Conservation (phyloP, 2,113 vertebrate genomes). For the Triplophysa rosa region DNA sequence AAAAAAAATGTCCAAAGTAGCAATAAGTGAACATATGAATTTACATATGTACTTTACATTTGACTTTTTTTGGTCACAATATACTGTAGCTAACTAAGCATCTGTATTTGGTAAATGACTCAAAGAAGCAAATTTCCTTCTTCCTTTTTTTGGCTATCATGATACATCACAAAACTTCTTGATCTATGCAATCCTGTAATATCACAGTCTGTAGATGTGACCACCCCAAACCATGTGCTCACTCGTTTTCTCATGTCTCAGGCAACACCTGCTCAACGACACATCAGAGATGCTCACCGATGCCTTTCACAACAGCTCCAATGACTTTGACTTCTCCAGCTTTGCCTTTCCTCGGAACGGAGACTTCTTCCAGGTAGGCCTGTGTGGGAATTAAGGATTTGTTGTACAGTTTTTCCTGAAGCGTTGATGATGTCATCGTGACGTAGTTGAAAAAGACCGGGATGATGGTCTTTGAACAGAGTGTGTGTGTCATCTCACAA, state of each 20-base stretch:
- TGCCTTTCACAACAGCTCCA: constrained; percentile 51
- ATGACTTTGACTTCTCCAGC: constrained; percentile 61
- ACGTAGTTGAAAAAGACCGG: too few species aligned
- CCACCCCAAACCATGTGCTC: background rate
- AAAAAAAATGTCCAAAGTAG: too few species aligned
- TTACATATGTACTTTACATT: background rate
- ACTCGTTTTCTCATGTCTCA: constrained; percentile 32
- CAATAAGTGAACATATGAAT: background rate
- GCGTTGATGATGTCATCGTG: background rate
- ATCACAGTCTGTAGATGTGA: background rate
- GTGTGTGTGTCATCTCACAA: background rate
- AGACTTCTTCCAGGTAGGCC: constrained; percentile 71
- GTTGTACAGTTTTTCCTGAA: background rate
- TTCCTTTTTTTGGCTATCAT: constrained; percentile 15
- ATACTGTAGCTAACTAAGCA: background rate
- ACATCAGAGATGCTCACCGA: constrained; percentile 71
- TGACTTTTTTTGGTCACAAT: background rate
- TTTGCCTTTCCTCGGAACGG: constrained; percentile 68
- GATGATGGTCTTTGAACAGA: background rate
- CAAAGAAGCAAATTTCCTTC: constrained; percentile 11
- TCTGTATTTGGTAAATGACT: background rate
- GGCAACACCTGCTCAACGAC: constrained; percentile 74
- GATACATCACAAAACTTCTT: background rate
- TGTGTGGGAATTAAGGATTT: background rate
- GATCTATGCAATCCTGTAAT: background rate